Evolutionary conservation across 2,113 vertebrate genomes (phyloP).

Genomic region (Pseudopodoces humilis): DNA sequence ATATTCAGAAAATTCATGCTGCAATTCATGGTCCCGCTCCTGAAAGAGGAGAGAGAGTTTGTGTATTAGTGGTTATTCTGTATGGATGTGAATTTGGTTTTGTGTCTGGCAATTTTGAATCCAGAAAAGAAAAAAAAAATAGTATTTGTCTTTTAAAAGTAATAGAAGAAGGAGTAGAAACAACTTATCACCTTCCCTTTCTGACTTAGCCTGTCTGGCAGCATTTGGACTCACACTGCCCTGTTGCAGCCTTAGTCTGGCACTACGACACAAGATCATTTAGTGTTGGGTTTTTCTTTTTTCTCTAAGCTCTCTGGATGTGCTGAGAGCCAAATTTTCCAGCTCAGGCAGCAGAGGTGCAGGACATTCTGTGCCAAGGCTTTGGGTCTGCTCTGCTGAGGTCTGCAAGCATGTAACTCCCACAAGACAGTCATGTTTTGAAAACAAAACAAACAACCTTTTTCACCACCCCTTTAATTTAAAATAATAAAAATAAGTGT

Average conservation of each 20-base stretch:
- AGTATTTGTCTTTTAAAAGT: not conserved
- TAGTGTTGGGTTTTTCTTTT: not conserved
- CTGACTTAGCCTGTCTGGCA: not conserved
- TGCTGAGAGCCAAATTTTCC: not conserved
- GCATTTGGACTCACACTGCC: not conserved
- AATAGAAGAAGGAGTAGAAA: not conserved
- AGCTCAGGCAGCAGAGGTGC: not conserved
- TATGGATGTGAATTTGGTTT: not conserved
- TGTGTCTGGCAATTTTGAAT: not conserved
- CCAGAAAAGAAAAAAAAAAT: not conserved
- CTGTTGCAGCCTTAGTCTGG: not conserved
- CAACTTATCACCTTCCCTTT: not conserved
- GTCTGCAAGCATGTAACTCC: not conserved
- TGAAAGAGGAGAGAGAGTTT: not conserved
- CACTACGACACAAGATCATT: not conserved
- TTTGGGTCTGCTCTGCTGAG: not conserved
- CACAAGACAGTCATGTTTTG: not conserved
- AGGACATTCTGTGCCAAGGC: accelerated
- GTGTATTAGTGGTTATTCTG: not conserved
- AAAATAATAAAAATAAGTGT: not conserved
- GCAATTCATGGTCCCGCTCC: not conserved
- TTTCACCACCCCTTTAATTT: not conserved
- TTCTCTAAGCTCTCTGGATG: not conserved
- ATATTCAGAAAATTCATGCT: not conserved
- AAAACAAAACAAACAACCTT: not conserved